These are phyloP conservation scores for Poeciliopsis turrubarensis DNA, from an alignment of 2,113 vertebrate species.

Conservation along the genomic window DNA sequence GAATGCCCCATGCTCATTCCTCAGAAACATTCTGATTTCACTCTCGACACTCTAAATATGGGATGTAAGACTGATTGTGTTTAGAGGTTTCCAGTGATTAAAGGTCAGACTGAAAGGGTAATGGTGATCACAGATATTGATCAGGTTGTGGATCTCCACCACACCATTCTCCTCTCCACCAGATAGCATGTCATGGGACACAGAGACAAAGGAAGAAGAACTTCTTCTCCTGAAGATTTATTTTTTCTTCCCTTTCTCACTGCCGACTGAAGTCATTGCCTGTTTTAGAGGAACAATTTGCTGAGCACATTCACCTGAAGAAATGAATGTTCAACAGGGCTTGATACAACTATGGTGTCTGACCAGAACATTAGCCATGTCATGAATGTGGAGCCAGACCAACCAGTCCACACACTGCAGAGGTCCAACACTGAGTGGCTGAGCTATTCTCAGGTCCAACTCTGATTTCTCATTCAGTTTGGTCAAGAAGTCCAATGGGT, in stretches of 20 bases:
- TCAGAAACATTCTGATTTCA: slow-evolving; percentile 33
- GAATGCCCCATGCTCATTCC: slow-evolving; percentile 23
- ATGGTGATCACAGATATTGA: no score
- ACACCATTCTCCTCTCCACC: no score
- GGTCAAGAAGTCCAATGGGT: slow-evolving; percentile 1
- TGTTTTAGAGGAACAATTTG: no score
- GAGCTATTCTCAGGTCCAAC: slow-evolving; percentile 12
- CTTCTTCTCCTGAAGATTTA: slow-evolving; percentile 25
- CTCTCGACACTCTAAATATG: neutral
- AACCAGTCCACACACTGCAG: slow-evolving; percentile 11
- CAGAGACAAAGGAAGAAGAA: slow-evolving; percentile 16
- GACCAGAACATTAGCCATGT: no score
- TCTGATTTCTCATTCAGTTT: slow-evolving; percentile 36
- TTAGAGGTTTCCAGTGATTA: neutral
- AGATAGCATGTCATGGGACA: no score
- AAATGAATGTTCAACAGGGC: no score
- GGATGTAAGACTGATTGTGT: neutral
- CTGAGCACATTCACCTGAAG: no score
- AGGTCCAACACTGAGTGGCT: slow-evolving; percentile 1
- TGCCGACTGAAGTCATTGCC: no score
- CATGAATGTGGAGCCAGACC: no score
- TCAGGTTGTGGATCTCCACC: no score
- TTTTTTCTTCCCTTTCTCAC: no score
- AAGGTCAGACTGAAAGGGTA: neutral
- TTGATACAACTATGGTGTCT: no score